Evolutionary conservation across 2,113 vertebrate species (phyloP), one percentile per base, ranked within the genome.

Genomic region (Centrocercus urophasianus): DNA sequence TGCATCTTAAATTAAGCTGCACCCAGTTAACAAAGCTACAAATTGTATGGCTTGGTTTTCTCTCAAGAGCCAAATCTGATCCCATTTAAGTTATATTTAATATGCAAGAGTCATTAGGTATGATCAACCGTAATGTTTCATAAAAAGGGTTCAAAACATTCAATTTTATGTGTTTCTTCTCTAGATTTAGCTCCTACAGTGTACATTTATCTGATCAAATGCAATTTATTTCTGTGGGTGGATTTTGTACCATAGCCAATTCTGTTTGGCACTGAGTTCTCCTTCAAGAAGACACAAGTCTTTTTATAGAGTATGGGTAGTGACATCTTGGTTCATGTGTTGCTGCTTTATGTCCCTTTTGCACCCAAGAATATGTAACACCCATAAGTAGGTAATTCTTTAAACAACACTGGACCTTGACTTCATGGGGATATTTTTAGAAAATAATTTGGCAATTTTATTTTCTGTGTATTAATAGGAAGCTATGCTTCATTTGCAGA

Each of bases 181-280:
- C 50, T 88, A 89, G 84, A 47, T 91, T 94, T 89, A 88, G 52
- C 63, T 93, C 48, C 64, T 77, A 34, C 36, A 20, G 42, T 74
- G 48, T 75, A 56, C 61, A 13, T 89, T 75, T 95, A 45, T 93
- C 79, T 95, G 94, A 95, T 86, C 65, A 81, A 95, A 94, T 83
- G 90, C 47, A 95, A 64, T 91, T 90, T 95, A 45, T 75, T 73
- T 78, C 83, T 91, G 94, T 93, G 88, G 94, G 93, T 42, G 94
- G 93, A 59, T 91, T 90, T 91, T 95, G 93, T 84, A 76, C 28
- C 36, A 63, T 48, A 75, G 94, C 88, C 94, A 95, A 90, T 91
- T 91, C 54, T 75, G 2, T 72, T 91, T 95, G 81, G 77, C 88
- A 88, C 32, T 45, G 50, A 32, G 45, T 38, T 86, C 48, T 83